Evolutionary conservation across 2,113 vertebrate genomes (phyloP).

Genomic region (Orthonyx spaldingii): DNA sequence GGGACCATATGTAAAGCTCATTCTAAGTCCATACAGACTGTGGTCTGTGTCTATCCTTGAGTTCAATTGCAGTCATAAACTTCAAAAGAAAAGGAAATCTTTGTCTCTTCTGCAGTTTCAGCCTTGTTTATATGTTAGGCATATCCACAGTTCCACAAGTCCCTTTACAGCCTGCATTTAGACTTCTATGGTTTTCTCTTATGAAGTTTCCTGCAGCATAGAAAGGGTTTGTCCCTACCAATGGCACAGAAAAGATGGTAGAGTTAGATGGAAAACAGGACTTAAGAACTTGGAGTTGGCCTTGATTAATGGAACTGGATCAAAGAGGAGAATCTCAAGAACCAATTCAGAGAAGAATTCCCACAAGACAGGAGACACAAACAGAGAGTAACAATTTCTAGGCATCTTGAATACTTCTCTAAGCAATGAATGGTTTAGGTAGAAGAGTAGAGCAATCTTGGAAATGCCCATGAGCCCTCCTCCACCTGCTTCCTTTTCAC

Average conservation of each 20-base stretch:
- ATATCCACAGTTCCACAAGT: not conserved
- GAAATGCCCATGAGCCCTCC: not conserved
- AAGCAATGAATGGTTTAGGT: not conserved
- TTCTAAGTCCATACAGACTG: not conserved
- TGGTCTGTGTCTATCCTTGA: not conserved
- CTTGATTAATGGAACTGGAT: not conserved
- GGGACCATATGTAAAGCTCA: not conserved
- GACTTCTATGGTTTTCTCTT: not conserved
- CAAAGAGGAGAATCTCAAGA: not conserved
- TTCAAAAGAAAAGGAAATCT: not conserved
- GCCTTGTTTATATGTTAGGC: not conserved
- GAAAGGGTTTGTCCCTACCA: not conserved
- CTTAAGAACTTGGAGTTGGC: not conserved
- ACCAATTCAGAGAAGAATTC: not conserved
- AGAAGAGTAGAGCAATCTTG: not conserved
- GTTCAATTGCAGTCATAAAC: not conserved
- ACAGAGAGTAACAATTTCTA: not conserved
- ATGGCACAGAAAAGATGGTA: not conserved
- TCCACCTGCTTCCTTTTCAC: not conserved
- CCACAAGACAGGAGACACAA: not conserved
- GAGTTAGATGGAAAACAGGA: not conserved
- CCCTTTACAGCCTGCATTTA: not conserved
- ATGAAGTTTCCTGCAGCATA: not conserved
- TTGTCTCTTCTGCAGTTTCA: not conserved
- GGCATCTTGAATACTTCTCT: not conserved